Evolutionary conservation across 2,113 vertebrate species (phyloP).

Genomic region (Zosterops pallidus): DNA sequence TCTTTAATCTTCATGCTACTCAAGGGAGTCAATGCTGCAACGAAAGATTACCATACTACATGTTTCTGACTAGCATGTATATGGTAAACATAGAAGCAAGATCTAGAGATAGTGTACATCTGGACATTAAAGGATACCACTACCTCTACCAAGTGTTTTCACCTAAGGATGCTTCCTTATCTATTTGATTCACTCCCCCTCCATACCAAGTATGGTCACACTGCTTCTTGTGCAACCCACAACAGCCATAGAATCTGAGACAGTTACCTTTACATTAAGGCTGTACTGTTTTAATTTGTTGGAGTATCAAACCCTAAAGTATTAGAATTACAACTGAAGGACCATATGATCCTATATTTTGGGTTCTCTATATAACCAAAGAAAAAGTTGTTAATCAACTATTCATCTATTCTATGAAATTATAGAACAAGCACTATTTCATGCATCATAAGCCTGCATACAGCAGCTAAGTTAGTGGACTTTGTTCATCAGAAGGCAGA

Average conservation of each 20-base stretch:
- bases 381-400: neutral
- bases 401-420: neutral
- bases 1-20: slow-evolving; percentile 44
- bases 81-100: neutral
- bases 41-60: neutral
- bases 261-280: neutral
- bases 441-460: neutral
- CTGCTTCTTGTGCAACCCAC: neutral
- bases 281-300: neutral
- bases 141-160: neutral
- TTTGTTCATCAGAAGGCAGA: neutral
- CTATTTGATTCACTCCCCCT: neutral
- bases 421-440: neutral
- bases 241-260: neutral
- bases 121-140: neutral
- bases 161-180: neutral
- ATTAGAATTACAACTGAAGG: neutral
- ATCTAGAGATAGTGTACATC: neutral
- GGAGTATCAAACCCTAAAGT: neutral
- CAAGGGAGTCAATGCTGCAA: neutral
- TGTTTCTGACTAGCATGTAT: neutral
- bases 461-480: neutral
- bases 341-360: neutral
- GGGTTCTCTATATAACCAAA: neutral
- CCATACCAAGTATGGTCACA: neutral